Evolutionary conservation across 2,888 invertebrate species (phyloP).

Genomic region (Mythimna pallens): DNA sequence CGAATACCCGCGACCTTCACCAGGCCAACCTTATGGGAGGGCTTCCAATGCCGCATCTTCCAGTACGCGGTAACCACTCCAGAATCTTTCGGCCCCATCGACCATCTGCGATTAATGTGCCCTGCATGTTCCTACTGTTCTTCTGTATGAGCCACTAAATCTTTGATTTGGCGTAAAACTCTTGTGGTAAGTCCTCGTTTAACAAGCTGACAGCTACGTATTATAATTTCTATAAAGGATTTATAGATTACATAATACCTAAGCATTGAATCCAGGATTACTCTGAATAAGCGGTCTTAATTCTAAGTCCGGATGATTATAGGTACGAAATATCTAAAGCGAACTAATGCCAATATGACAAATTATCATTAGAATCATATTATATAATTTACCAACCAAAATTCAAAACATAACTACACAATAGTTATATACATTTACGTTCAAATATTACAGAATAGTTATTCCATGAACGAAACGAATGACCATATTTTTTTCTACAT

Average conservation of each 20-base stretch:
- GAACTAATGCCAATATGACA: slow-evolving; percentile 5
- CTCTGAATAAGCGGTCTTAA: background rate
- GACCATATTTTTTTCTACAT: too few relatives aligned
- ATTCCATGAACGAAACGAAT: too few relatives aligned
- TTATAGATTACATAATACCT: slow-evolving; percentile 4
- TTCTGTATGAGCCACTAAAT: too few relatives aligned
- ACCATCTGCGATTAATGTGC: too few relatives aligned
- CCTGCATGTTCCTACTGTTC: too few relatives aligned
- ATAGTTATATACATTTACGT: background rate
- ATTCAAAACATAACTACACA: background rate
- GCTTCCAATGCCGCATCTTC: too few relatives aligned
- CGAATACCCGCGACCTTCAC: too few relatives aligned
- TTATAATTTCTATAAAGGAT: slow-evolving; percentile 40
- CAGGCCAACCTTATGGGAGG: too few relatives aligned
- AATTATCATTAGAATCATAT: background rate
- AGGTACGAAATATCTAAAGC: too few relatives aligned
- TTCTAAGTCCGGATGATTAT: slow-evolving; percentile 19
- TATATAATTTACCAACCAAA: background rate
- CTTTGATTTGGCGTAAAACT: background rate
- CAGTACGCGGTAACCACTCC: too few relatives aligned
- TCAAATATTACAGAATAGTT: too few relatives aligned
- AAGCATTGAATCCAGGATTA: slow-evolving; percentile 22
- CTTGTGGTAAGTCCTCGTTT: background rate
- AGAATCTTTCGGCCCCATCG: too few relatives aligned
- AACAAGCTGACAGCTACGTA: background rate